Base-by-base conservation (phyloP, 2,888 invertebrate species). In the Vanessa cardui region DNA sequence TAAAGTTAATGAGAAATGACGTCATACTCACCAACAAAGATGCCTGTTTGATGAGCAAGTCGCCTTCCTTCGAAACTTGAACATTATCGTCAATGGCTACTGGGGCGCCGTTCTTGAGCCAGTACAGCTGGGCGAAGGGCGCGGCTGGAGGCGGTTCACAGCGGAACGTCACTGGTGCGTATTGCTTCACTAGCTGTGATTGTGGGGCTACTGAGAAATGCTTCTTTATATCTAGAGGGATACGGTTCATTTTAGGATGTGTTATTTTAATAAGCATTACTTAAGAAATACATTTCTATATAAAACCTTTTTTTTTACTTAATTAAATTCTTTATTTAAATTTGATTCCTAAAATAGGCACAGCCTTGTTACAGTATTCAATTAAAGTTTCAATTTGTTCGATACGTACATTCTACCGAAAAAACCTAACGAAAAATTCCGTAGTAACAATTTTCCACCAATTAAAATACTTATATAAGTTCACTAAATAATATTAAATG, bases 141-240 rank as follows among this genome's bases (percentile, higher is more conserved):
- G 96, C 95, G 7, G 98, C 98, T 44, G 94, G 95, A 0, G 99
- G 99, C 6, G 98, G 96, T 74, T 97, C 95, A 85, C 99, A 99
- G 56, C 96, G 95, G 74, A 99, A 94, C 80, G 97, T 97, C 58
- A 96, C 96, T 71, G 97, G 95, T n/a, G 96, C 95, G 76, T 97
- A 96, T 73, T 97, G 94, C 85, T 97, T 97, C 46, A 97, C 97
- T 61, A 95, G 94, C 72, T 96, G 94, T 1, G 97, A 96, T 78
- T 97, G 96, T 8, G 99, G 98, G n/a, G 97, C 96, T 72, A 96
- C 95, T 77, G 96, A 95, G 94, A 99, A 99, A 84, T 97, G 96
- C 89, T 97, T 98, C 90, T 96, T 96, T 88, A 99, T 94, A 90
- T 96, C 98, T 98, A 78, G 3, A 60, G 65, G 66, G 12, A 60